Base-by-base conservation (phyloP, 1,140 invertebrate genomes). In the Acromyrmex heyeri region DNA sequence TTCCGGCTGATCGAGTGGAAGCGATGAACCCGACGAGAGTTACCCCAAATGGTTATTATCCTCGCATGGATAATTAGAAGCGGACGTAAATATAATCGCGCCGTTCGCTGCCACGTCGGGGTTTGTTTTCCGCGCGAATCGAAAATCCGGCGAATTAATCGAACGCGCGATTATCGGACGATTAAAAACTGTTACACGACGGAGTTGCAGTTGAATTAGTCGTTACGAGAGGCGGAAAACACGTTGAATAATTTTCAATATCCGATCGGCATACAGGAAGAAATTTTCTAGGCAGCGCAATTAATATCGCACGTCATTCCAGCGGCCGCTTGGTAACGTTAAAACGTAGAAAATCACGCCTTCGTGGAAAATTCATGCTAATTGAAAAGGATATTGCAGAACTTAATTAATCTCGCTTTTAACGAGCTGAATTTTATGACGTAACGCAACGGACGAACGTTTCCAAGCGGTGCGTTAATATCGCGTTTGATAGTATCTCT, bases 31-130 rank as follows among this genome's bases (percentile, higher is more conserved):
- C 79, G 57, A 83, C 69, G 69, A 67, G 55, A 75, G 55, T 73
- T 75, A 18, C 8, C 69, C 44, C 55, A 48, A 75, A 75, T 57
- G 79, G 38, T 75, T 83, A 75, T 83, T 83, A 83, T 83, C 69
- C 69, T 73, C 69, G 79, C 79, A 62, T 83, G 79, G 69, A 83
- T 83, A 75, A 75, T 83, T 83, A 83, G 69, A 61, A 55, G 38
- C 38, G 21, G 64, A 50, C 34, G 69, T 61, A 83, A 83, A 83
- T 83, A 83, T 57, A 27, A 79, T 79, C 76, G 76, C 44, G 73
- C 10, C 30, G 3, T 18, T 34, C 34, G 34, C 38, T 8, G 2
- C 2, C 7, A 57, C 55, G 18, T 38, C 24, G 21, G n/a, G 10
- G 10, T 70, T 82, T 59, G 24, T 82, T 73, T 73, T 82, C 21